Percentiles rank a stretch among this genome's conserved stretches.
Conservation (phyloP, 1,140 invertebrate genomes). For the Proales similis region DNA sequence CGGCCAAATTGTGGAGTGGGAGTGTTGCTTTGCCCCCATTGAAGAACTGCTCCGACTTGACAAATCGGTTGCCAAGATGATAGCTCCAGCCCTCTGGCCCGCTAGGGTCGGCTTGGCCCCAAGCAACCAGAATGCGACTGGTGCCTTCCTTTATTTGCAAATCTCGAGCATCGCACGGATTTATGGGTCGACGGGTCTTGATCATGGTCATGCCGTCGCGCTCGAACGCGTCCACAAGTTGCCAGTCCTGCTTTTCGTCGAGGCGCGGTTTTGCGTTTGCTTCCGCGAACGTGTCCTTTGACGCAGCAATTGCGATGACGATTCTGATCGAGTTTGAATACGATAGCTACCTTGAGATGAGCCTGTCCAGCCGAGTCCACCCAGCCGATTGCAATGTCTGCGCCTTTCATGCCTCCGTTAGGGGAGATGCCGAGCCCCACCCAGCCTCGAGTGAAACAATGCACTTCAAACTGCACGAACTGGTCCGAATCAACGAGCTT, state of each 20-base stretch:
- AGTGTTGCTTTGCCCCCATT: too few species aligned
- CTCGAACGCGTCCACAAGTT: neutral
- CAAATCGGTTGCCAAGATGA: conserved; percentile 8
- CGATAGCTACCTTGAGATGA: conserved; percentile 8
- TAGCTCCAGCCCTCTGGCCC: conserved; percentile 6
- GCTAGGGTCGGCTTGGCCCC: neutral
- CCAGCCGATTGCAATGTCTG: conserved; percentile 67
- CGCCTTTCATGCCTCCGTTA: conserved; percentile 67
- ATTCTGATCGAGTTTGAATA: neutral
- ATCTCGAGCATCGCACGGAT: conserved; percentile 14
- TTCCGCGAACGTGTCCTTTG: neutral
- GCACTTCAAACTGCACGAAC: conserved; percentile 24
- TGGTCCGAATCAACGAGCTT: conserved; percentile 13
- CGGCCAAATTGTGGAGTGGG: too few species aligned
- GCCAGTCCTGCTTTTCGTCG: neutral
- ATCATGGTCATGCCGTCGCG: conserved; percentile 9
- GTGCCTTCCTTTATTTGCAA: conserved; percentile 20
- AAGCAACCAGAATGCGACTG: conserved; percentile 11
- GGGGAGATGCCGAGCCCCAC: conserved; percentile 71
- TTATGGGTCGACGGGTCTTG: neutral
- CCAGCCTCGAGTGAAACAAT: conserved; percentile 63
- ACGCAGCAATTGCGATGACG: neutral
- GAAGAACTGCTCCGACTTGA: conserved; percentile 8
- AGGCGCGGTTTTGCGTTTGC: neutral
- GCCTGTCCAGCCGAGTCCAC: neutral